Evolutionary conservation across 1,140 invertebrate species (phyloP).

Genomic region (Drosophila kepulauana): DNA sequence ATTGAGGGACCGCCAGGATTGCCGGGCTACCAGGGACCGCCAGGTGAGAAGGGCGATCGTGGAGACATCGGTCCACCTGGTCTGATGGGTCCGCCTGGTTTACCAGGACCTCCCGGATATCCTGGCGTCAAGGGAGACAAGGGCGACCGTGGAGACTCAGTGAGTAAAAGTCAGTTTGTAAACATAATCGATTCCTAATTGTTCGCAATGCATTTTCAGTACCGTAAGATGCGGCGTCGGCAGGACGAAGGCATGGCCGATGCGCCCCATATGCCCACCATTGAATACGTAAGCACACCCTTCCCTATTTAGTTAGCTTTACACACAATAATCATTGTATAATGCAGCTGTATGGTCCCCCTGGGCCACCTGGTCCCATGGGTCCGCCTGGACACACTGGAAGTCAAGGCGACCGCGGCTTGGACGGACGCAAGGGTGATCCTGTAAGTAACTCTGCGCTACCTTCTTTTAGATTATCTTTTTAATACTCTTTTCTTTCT

Average conservation of each 20-base stretch:
- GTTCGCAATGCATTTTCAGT: constrained; percentile 87
- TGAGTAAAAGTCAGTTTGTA: constrained; percentile 86
- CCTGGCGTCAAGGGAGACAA: constrained; percentile 95
- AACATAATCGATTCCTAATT: too few relatives aligned
- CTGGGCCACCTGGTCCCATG: constrained; percentile 85
- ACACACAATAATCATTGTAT: background rate
- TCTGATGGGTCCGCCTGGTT: constrained; percentile 92
- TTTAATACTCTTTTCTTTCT: background rate
- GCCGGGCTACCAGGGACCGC: constrained; percentile 92
- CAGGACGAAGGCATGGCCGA: constrained; percentile 87
- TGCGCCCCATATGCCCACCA: constrained; percentile 82
- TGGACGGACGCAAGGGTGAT: constrained; percentile 95
- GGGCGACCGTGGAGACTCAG: constrained; percentile 96
- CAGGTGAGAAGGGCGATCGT: constrained; percentile 95
- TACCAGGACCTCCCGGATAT: constrained; percentile 91
- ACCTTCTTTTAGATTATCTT: background rate
- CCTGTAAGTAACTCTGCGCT: constrained; percentile 87
- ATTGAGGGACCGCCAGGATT: constrained; percentile 87
- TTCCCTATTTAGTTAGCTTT: background rate
- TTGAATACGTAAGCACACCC: constrained; percentile 81
- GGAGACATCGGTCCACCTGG: constrained; percentile 95
- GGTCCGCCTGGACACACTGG: constrained; percentile 95
- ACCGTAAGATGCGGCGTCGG: constrained; percentile 95
- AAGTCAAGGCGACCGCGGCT: constrained; percentile 89
- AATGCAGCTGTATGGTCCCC: constrained; percentile 79